phyloP scores from a whole-genome alignment of 1,140 invertebrate genomes.

The Saccostrea echinata region DNA sequence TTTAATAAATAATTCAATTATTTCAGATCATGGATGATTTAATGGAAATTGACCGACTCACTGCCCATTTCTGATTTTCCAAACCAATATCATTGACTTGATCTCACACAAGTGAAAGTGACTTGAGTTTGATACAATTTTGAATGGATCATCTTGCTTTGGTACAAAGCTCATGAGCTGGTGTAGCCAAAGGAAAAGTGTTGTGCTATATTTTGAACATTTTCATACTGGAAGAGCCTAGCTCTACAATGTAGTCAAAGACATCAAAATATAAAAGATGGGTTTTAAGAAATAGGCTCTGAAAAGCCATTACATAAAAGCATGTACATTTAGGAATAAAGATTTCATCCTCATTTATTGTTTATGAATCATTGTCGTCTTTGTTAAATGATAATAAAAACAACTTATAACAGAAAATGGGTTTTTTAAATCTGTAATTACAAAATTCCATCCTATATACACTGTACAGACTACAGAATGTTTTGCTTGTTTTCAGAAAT shows the following conservation, averaged over 20 bases:
- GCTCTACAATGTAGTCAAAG: not conserved
- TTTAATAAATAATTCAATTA: slow-evolving; percentile 21
- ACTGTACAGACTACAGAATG: too few species aligned
- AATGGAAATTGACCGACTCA: slow-evolving; percentile 92
- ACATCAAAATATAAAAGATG: too few species aligned
- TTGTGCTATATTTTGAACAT: not conserved
- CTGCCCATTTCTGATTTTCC: slow-evolving; percentile 90
- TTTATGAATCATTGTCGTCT: not conserved
- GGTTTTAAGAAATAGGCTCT: too few species aligned
- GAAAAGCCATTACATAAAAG: too few species aligned
- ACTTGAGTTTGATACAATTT: not conserved
- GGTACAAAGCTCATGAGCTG: not conserved
- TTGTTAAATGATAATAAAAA: not conserved
- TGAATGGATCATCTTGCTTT: not conserved
- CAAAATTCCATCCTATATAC: too few species aligned
- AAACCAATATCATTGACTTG: not conserved
- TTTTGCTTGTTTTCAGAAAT: too few species aligned
- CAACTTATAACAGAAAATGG: not conserved
- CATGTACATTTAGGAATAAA: too few species aligned
- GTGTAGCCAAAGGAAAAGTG: not conserved
- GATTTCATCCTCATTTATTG: not conserved
- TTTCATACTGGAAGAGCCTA: not conserved
- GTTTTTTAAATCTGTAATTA: not conserved
- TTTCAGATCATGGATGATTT: slow-evolving; percentile 90
- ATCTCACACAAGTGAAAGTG: not conserved